Percentiles rank a stretch among this genome's conserved stretches.
Evolutionary conservation across 2,113 vertebrate species (phyloP).

Genomic region (Platysteira castanea): DNA sequence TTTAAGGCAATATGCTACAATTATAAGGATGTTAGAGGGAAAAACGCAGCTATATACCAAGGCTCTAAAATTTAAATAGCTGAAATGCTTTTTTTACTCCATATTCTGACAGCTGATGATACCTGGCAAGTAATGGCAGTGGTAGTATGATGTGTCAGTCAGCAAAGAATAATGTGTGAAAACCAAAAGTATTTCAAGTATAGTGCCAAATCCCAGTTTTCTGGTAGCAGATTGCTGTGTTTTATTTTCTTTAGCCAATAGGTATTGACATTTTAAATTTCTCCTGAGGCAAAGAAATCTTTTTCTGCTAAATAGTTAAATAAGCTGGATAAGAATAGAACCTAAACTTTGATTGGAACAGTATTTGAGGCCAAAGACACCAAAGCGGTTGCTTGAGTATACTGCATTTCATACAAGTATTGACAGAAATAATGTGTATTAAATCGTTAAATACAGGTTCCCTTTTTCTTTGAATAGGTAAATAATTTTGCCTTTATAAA

Average conservation of each 20-base stretch:
- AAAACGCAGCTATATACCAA: background rate
- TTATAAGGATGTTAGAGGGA: background rate
- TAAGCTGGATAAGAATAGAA: slow-evolving; percentile 19
- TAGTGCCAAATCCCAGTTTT: background rate
- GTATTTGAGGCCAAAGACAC: background rate
- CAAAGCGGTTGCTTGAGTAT: background rate
- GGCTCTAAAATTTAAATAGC: background rate
- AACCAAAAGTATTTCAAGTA: background rate
- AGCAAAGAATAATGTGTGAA: background rate
- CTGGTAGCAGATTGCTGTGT: background rate
- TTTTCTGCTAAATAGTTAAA: slow-evolving; percentile 30
- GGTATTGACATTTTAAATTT: slow-evolving; percentile 10
- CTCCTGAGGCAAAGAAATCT: background rate
- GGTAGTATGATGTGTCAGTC: background rate
- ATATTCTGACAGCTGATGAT: background rate
- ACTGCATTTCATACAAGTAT: background rate
- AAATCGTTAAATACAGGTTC: background rate
- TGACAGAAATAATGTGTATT: background rate
- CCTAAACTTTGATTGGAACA: background rate
- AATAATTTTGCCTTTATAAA: background rate
- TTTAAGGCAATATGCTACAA: background rate
- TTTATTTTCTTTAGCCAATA: background rate
- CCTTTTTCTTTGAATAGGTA: background rate
- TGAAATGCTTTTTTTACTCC: background rate
- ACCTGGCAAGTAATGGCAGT: background rate